Evolutionary conservation across 2,113 vertebrate species (phyloP), one percentile per base, ranked within the genome.

Genomic region (Ctenodactylus gundi): DNA sequence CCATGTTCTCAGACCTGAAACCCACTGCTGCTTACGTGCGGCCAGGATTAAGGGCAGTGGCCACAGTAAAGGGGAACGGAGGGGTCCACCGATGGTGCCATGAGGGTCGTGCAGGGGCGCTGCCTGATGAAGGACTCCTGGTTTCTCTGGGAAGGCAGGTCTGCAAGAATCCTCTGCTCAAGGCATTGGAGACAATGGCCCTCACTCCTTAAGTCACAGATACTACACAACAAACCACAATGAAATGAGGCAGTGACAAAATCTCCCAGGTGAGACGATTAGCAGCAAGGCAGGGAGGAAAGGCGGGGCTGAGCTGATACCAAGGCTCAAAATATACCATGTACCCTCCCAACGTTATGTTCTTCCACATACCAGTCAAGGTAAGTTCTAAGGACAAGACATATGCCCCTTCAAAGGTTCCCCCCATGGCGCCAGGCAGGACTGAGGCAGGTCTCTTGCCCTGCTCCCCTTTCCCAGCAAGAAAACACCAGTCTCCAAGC

Each of bases 341-440:
- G 1, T 6, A 8, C 13, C 57, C 0, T 0, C 46, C 29, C 17
- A 2, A 49, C 3, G 31, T 6, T 44, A 10, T 6, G 82, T 34
- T 49, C 29, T 14, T 12, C 44, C 4, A 0, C 27, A 27, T 18
- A 31, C 62, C 29, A 51, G 3, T 57, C 55, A 60, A 2, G 27
- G n/a, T 9, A 18, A 62, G 36, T 53, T 41, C 4, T 17, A n/a
- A n/a, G 41, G 72, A 84, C 44, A 44, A 58, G 51, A 21, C 34
- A n/a, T n/a, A n/a, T n/a, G n/a, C n/a, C n/a, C n/a, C n/a, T n/a
- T n/a, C n/a, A n/a, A n/a, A n/a, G n/a, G n/a, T n/a, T n/a, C n/a
- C n/a, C n/a, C n/a, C n/a, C 18, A 23, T 6, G 14, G 20, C 0
- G 6, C 9, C 27, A 10, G 1, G 14, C 20, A 34, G 31, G 49